Evolutionary conservation across 2,888 invertebrate species (phyloP), one percentile per base, ranked within the genome.

Genomic region (Caenorhabditis wallacei): DNA sequence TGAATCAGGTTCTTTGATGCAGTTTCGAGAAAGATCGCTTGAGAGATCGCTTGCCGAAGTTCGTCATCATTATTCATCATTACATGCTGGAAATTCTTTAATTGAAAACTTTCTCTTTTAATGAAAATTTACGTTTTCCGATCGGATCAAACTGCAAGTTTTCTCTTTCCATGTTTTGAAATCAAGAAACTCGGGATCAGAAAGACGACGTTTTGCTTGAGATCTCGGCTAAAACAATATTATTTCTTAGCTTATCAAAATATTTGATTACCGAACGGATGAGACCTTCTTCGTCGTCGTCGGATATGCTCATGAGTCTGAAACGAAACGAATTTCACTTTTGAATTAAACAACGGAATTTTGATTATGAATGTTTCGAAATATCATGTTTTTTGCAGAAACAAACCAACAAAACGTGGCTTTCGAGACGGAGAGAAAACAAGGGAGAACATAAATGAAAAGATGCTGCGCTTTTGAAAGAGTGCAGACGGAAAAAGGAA

Each of bases 1-100:
- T n/a, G 51, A 20, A 69, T 2, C 54, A 78, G 30, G 61, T 69
- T 69, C 24, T 78, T 61, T 22, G 78, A 78, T 1, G 78, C 78
- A 18, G 30, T 22, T n/a, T 78, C 69, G 2, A 78, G 69, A 22
- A 78, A 69, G 63, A 78, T 63, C 0, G 78, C 78, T 30, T 69
- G 51, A 8, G 69, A 18, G 24, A 78, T 78, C 10, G 78, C 78
- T 26, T 30, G 11, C 0, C 78, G 78, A 8, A 78, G 61, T 16
- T 69, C 40, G 10, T 78, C 63, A 13, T 78, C 78, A 18, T 37
- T 53, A 11, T 69, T 22, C 54, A 69, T 43, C 24, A 78, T 18
- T 7, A 78, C 69, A 22, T 63, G 69, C 78, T 78, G 56, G 8
- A 75, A 59, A 3, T n/a, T 35, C n/a, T 30, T 30, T 11, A 8